Evolutionary conservation across 1,140 invertebrate genomes (phyloP), one percentile per base, ranked within the genome.

Genomic region (Pogonognathellus flavescens): DNA sequence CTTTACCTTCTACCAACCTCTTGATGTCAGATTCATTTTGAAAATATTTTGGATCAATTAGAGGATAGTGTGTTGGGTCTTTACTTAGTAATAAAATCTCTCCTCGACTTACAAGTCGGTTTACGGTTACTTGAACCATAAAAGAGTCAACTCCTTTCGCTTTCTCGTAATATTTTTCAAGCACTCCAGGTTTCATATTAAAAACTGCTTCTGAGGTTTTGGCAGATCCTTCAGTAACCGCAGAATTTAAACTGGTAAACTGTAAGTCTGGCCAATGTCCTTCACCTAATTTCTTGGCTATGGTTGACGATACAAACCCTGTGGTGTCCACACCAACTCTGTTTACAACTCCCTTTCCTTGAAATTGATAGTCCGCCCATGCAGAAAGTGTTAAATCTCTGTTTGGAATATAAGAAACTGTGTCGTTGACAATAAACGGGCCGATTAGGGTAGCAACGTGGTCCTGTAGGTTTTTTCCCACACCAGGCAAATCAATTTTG

Each of bases 31-130:
- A 41, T 41, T 41, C 31, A 41, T 41, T 41, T 1, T 41, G 2
- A 3, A 41, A 6, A 41, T 41, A 41, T 41, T 41, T 41, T 41
- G 6, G 31, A 41, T 41, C 31, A 41, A 41, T 93, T 0, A 97
- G 97, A 89, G 95, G 93, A 6, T 95, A 93, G 10, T 94, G n/a
- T n/a, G n/a, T 92, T 0, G 97, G 97, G 91, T 98, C 94, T 49
- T 91, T 92, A 60, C 93, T 96, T 84, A 93, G 93, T 0, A 98
- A 89, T 18, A 94, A 92, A 9, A 98, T 91, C 93, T 94, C 94
- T 0, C 97, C 97, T 0, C 93, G 93, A 89, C 96, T 97, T 89
- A 94, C 94, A 0, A 96, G 96, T 4, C 96, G 92, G 49, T 97
- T 90, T 0, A 97, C 89, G 0, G 96, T 90, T 0, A 95, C 95